phyloP scores from a whole-genome alignment of 2,113 vertebrate species.

The Melanerpes aurifrons region DNA sequence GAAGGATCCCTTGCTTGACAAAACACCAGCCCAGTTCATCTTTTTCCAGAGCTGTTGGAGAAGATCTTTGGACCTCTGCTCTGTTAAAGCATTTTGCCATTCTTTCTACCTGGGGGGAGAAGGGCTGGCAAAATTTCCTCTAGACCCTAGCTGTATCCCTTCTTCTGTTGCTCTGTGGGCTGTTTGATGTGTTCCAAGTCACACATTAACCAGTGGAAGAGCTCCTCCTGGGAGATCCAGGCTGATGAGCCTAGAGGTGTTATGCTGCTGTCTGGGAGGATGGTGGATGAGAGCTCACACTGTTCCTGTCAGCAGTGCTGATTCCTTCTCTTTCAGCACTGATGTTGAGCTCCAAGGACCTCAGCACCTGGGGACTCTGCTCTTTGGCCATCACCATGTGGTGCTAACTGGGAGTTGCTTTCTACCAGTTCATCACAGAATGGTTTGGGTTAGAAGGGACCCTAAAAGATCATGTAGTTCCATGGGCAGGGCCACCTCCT shows the following conservation, averaged over 20 bases:
- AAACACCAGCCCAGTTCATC: not conserved
- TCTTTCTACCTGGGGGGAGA: not conserved
- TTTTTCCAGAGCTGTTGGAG: not conserved
- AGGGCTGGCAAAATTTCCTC: not conserved
- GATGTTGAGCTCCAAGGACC: not conserved
- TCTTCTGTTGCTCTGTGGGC: not conserved
- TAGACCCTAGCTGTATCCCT: not conserved
- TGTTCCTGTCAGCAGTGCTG: not conserved
- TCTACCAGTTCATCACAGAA: not conserved
- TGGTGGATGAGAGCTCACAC: rapidly evolving
- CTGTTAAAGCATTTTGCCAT: not conserved
- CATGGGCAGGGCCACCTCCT: too few species aligned
- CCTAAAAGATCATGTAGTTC: too few species aligned
- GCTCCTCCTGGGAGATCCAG: not conserved
- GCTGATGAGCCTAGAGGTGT: rapidly evolving
- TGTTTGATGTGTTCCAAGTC: not conserved
- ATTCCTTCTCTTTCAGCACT: not conserved
- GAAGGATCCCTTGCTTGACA: not conserved
- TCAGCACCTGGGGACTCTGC: not conserved
- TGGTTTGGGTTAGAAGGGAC: too few species aligned
- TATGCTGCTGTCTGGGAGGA: rapidly evolving
- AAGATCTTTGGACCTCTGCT: not conserved
- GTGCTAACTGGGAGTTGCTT: not conserved
- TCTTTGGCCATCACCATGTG: not conserved
- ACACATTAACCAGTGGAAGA: too few species aligned